phyloP scores from a whole-genome alignment of 2,797 vertebrate species.

The Takifugu rubripes region DNA sequence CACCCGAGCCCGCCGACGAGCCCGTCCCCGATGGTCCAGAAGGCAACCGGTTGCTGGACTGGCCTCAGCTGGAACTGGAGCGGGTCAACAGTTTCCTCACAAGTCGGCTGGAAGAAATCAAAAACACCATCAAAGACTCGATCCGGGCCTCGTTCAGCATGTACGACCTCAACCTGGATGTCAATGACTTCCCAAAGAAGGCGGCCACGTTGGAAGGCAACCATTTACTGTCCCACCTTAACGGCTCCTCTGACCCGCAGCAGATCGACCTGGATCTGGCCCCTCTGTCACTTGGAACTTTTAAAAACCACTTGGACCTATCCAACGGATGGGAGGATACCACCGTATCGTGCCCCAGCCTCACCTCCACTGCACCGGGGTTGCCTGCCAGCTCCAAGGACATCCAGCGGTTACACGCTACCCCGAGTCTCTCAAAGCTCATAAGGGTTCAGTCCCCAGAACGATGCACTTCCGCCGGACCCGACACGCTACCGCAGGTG shows the following conservation, averaged over 20 bases:
- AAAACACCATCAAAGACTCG: slow-evolving; percentile 98
- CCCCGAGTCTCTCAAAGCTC: slow-evolving; percentile 90
- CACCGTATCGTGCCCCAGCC: slow-evolving; percentile 38
- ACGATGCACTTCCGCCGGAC: slow-evolving; percentile 69
- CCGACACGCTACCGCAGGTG: slow-evolving; percentile 58
- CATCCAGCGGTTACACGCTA: slow-evolving; percentile 84
- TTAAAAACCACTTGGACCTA: slow-evolving; percentile 83
- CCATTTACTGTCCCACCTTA: slow-evolving; percentile 89
- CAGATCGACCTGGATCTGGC: slow-evolving; percentile 96
- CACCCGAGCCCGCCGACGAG: slow-evolving; percentile 65
- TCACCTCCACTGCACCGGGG: slow-evolving; percentile 29
- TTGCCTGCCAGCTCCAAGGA: slow-evolving; percentile 74
- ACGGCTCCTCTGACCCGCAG: slow-evolving; percentile 87
- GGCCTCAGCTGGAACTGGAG: slow-evolving; percentile 93
- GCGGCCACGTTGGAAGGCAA: slow-evolving; percentile 89
- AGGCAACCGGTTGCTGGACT: slow-evolving; percentile 82
- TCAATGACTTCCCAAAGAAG: slow-evolving; percentile 95
- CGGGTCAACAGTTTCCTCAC: slow-evolving; percentile 97
- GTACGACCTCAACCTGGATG: slow-evolving; percentile 94
- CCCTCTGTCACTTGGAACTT: slow-evolving; percentile 86
- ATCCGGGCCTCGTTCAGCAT: slow-evolving; percentile 94
- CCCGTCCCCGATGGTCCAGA: slow-evolving; percentile 68
- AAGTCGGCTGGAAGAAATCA: slow-evolving; percentile 96
- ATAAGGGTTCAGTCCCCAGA: slow-evolving; percentile 91
- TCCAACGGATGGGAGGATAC: slow-evolving; percentile 78